Evolutionary conservation across 2,797 vertebrate species (phyloP), one percentile per base, ranked within the genome.

Genomic region (Alectoris magna): DNA sequence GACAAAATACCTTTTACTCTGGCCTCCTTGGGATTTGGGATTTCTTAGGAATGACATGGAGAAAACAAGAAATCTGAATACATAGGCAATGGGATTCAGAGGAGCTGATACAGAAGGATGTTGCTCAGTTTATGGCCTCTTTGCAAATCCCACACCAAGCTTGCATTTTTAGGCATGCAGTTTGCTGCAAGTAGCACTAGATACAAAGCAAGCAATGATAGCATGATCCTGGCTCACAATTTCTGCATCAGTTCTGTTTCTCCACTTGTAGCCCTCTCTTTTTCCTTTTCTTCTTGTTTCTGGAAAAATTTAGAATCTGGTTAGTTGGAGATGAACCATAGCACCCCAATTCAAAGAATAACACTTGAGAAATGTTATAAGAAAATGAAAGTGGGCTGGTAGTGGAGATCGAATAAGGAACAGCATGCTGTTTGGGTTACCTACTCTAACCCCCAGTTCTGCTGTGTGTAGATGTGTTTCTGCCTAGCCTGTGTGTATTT

Each of bases 1-100:
- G 8, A 27, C 44, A 39, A 16, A 56, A 14, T 34, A 56, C 22
- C 21, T 90, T 75, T 78, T 26, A 19, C 27, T 53, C 13, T 49
- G 53, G 56, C 8, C 0, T 2, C 36, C 82, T 5, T 2, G 2
- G 10, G 27, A 29, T 21, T n/a, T 73, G 60, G 24, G 41, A 44
- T 85, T 88, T 84, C 10, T 38, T 71, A 26, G 31, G 31, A 78
- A 49, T 15, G 31, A 24, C 27, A 22, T 59, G 68, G 29, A 75
- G 44, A 73, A 81, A 27, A 18, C 49, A 91, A 23, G 18, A 23
- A 73, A 24, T 46, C 15, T 39, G 38, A 51, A 68, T 53, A 38
- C 8, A 55, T 4, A 75, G 13, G 10, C 31, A 78, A 11, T 24
- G 26, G 15, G 2, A 6, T 62, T 66, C 38, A 78, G 12, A 51